phyloP scores from a whole-genome alignment of 2,888 invertebrate species.

The Ischnus inquisitorius region DNA sequence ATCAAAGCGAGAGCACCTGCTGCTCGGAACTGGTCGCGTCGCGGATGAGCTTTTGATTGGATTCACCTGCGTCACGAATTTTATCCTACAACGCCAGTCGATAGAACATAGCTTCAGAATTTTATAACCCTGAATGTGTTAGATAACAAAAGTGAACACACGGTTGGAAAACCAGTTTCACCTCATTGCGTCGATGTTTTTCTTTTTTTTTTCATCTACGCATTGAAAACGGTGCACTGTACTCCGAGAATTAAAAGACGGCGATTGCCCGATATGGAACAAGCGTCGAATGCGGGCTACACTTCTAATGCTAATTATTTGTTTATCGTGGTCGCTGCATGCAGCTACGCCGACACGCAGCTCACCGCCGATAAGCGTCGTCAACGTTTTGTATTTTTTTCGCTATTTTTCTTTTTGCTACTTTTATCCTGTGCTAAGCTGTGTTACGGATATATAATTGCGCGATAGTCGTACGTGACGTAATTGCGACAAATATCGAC shows the following conservation, averaged over 20 bases:
- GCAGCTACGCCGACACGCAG: slow-evolving; percentile 72
- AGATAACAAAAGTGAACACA: slow-evolving; percentile 4
- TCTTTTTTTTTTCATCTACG: background rate
- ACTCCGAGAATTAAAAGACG: slow-evolving; percentile 3
- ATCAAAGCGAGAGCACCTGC: slow-evolving; percentile 73
- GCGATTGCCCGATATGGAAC: slow-evolving; percentile 13
- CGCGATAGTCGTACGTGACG: background rate
- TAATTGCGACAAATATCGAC: slow-evolving; percentile 3
- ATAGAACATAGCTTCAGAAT: slow-evolving; percentile 52
- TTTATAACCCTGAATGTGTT: slow-evolving; percentile 28
- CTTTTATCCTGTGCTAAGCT: slow-evolving; percentile 11
- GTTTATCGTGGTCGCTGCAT: slow-evolving; percentile 78
- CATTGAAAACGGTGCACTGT: slow-evolving; percentile 2
- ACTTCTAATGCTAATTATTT: slow-evolving; percentile 81
- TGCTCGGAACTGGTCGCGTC: slow-evolving; percentile 35
- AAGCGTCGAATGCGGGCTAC: slow-evolving; percentile 70
- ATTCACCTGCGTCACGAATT: slow-evolving; percentile 76
- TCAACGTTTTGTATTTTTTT: slow-evolving; percentile 17
- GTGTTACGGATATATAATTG: slow-evolving; percentile 13
- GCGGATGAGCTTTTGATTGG: slow-evolving; percentile 75
- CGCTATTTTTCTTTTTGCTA: slow-evolving; percentile 6
- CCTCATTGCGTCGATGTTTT: background rate
- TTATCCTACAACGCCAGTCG: slow-evolving; percentile 40
- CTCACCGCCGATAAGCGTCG: slow-evolving; percentile 73
- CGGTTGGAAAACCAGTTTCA: background rate